Base-by-base conservation (phyloP, 1,140 invertebrate genomes). In the Melitaea cinxia region DNA sequence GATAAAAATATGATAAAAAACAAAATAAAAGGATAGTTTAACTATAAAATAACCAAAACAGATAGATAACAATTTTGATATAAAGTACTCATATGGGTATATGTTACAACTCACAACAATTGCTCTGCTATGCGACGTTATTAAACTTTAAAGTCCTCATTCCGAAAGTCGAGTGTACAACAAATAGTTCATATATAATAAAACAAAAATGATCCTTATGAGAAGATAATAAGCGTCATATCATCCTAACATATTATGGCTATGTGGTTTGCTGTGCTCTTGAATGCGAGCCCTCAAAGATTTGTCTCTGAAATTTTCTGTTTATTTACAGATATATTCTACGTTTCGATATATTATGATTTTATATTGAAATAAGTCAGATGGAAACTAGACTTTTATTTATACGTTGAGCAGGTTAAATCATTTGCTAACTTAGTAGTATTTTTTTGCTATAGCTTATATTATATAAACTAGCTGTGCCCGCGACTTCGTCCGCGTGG, bases 111-210 rank as follows among this genome's bases (percentile, higher is more conserved):
- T n/a, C n/a, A n/a, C n/a, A n/a, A 6, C 30, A 10, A 33, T 6
- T 10, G 30, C 37, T 35, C 15, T 17, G 28, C 30, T 35, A 54
- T 54, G 52, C 52, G 30, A 54, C 52, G 28, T 21, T 54, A 54
- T 54, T 54, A 54, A 54, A 54, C 19, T 54, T 54, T 54, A 54
- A 54, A 54, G 37, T 42, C 37, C 37, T 15, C 10, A 14, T 3
- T 42, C 17, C 37, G 37, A 42, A 4, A 42, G 37, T 37, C 35
- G n/a, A 42, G 37, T 37, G 15, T 42, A 42, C 15, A 17, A 42
- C 15, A 6, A 9, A n/a, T n/a, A n/a, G n/a, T n/a, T 14, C 37
- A 6, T 17, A 42, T 7, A 42, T 17, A 4, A 17, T 9, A 17
- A 17, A 17, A 42, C 17, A 9, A 42, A 42, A 42, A 42, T 42